Evolutionary conservation across 2,888 invertebrate species (phyloP).

Genomic region (Coelogynopora nodosa): DNA sequence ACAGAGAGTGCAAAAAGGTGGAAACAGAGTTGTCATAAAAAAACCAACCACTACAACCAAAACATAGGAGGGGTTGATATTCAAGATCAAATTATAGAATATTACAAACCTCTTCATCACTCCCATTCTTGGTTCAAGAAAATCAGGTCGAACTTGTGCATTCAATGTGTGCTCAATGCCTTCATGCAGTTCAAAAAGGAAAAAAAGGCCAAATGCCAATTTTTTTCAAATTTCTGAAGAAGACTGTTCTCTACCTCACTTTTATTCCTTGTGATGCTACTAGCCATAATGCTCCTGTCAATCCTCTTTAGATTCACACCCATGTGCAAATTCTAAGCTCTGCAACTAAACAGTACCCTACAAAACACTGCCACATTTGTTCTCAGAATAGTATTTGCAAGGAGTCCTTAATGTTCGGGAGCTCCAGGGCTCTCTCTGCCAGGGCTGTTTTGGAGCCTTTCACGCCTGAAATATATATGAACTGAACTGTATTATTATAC

Average conservation of each 20-base stretch:
- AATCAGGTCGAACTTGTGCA: constrained; percentile 1
- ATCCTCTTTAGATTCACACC: background rate
- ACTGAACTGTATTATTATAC: background rate
- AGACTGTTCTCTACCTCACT: background rate
- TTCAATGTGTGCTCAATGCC: background rate
- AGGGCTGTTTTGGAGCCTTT: background rate
- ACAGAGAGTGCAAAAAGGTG: constrained; percentile 21
- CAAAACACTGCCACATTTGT: background rate
- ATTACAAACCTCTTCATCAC: constrained; percentile 14
- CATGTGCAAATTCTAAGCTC: background rate
- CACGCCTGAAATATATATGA: background rate
- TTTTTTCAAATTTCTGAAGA: constrained; percentile 17
- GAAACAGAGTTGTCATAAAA: background rate
- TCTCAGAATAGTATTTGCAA: background rate
- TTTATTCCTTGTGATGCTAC: background rate
- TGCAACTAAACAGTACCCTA: background rate
- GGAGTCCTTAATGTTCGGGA: background rate
- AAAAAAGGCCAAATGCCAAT: constrained; percentile 13
- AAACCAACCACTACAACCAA: constrained; percentile 10
- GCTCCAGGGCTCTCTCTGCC: background rate
- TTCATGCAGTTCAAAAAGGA: constrained; percentile 3
- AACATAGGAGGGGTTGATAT: constrained; percentile 27
- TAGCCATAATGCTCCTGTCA: background rate
- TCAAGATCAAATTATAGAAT: constrained; percentile 33
- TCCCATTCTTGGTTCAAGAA: constrained; percentile 29